Evolutionary conservation across 2,797 vertebrate genomes (phyloP).

Genomic region (Denticeps clupeoides): DNA sequence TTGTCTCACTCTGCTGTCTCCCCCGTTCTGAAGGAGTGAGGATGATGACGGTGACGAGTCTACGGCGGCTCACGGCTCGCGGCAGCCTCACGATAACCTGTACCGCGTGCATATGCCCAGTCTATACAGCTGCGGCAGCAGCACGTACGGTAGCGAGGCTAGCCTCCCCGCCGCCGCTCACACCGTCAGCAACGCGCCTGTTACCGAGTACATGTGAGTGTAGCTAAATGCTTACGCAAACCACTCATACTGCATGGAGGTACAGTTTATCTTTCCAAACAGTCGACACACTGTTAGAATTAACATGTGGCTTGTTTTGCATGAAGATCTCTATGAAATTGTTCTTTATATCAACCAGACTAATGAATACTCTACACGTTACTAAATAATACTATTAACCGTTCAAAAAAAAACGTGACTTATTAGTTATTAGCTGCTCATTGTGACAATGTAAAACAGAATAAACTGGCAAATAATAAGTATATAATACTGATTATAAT

Average conservation of each 20-base stretch:
- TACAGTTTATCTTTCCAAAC: neutral
- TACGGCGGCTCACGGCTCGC: conserved; percentile 70
- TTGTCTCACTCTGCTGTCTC: conserved; percentile 24
- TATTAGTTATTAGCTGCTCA: no score
- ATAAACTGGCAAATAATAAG: no score
- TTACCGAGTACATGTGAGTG: conserved; percentile 98
- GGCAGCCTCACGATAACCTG: conserved; percentile 87
- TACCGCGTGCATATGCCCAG: conserved; percentile 98
- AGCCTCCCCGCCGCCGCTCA: conserved; percentile 94
- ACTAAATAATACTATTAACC: neutral
- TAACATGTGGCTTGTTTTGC: neutral
- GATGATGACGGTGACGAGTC: conserved; percentile 87
- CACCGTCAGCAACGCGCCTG: conserved; percentile 96
- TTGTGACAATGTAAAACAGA: no score
- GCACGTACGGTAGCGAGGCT: conserved; percentile 93
- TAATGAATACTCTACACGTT: no score
- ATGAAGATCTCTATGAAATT: no score
- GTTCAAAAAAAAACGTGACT: neutral
- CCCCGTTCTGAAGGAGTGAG: conserved; percentile 47
- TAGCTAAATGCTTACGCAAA: conserved; percentile 30
- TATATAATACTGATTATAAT: no score
- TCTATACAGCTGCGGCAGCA: conserved; percentile 96
- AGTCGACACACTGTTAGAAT: neutral
- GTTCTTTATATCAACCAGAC: no score
- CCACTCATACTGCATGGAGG: neutral